These are phyloP conservation scores for Litocranius walleri DNA, from an alignment of 2,113 vertebrate species.

Conservation along the genomic window DNA sequence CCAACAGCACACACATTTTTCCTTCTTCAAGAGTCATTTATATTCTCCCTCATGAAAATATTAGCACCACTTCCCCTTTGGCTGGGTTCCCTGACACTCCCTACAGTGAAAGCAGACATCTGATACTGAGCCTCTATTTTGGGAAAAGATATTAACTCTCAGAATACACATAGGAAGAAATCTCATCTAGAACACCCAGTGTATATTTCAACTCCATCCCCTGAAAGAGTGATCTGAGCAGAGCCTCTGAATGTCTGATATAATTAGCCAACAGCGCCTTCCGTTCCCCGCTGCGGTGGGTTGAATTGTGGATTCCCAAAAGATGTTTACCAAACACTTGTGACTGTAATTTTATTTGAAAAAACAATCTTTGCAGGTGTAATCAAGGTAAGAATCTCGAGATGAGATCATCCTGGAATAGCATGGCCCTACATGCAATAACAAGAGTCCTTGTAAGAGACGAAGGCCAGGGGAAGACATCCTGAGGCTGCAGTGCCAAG, in stretches of 20 bases:
- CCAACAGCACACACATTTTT: neutral
- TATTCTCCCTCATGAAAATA: neutral
- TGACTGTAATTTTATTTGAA: neutral
- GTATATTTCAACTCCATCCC: neutral
- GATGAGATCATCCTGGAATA: neutral
- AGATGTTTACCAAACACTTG: neutral
- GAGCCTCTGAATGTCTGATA: neutral
- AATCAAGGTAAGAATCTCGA: neutral
- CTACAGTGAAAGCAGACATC: neutral
- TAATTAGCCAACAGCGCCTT: neutral
- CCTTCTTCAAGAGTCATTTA: neutral
- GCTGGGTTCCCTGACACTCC: neutral
- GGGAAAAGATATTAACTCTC: neutral
- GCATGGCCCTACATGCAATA: neutral
- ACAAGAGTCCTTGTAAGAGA: neutral
- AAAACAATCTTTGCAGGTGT: neutral
- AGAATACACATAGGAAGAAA: neutral
- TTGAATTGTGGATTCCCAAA: neutral
- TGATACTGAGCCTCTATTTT: slow-evolving; percentile 16
- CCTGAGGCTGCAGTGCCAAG: neutral
- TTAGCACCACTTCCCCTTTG: neutral
- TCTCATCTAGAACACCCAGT: neutral
- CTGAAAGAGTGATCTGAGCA: neutral
- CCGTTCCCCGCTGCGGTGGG: neutral
- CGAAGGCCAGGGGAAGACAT: neutral